Evolutionary conservation across 2,888 invertebrate genomes (phyloP), one percentile per base, ranked within the genome.

Genomic region (Drosophila formosana): DNA sequence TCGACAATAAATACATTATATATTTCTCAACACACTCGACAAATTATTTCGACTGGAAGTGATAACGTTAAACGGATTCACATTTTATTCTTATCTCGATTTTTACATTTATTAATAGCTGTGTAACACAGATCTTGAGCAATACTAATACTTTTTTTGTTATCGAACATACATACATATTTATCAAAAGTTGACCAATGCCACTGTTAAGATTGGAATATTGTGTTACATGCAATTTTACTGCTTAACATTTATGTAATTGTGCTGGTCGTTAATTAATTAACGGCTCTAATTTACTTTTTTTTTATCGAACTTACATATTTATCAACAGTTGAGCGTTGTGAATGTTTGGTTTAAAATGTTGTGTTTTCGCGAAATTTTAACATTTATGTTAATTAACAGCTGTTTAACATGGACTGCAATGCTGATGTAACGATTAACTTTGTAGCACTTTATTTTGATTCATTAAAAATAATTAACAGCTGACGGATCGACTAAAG

Each of bases 381-480:
- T 18, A 18, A 18, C 18, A 18, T 18, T 18, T 18, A 18, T 8
- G 13, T 39, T 39, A 41, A 18, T 39, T 39, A 41, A 18, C 39
- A 41, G 13, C 7, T 13, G 39, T 7, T 39, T 13, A 39, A 39
- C 39, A 25, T 0, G 6, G 13, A 13, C 11, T 9, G 9, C 6
- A 30, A 30, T 4, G 6, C 30, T 53, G 8, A 5, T 32, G 26
- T 39, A 51, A 34, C 23, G 64, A 1, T 41, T 49, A n/a, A 32
- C n/a, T 49, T 52, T 34, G 6, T 32, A 49, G 3, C 25, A 2
- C 41, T 39, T 58, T 61, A 26, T 63, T 51, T 4, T 73, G 32
- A 37, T 39, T 13, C 25, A 53, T 56, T 37, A 45, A 55, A 56
- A 76, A 58, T 67, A 75, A 50, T 62, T 66, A 64, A 70, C 71